These are phyloP conservation scores for Halcyon malimbica DNA, from an alignment of 2,113 vertebrate species.

Conservation along the genomic window DNA sequence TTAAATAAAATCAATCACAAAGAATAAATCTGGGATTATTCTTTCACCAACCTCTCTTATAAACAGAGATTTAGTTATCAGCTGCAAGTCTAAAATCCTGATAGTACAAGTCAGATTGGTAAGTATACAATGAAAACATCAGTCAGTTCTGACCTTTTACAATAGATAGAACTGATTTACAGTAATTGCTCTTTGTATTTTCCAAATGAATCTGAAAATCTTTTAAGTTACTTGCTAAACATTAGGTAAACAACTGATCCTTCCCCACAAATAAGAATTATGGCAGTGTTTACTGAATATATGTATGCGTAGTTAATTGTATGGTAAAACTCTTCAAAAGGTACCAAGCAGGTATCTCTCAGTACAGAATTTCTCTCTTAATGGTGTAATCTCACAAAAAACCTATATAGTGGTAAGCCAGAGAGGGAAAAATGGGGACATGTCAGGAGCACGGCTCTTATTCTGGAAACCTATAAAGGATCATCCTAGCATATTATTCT, in stretches of 20 bases:
- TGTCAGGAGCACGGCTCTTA: background rate
- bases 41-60: background rate
- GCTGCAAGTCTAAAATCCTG: background rate
- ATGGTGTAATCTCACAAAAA: background rate
- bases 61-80: background rate
- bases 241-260: background rate
- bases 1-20: conserved; percentile 43
- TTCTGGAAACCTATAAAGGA: background rate
- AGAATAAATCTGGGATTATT: conserved; percentile 32
- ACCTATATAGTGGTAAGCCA: background rate
- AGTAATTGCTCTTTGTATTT: background rate
- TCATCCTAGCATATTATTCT: background rate
- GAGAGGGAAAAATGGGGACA: background rate
- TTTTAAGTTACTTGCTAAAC: background rate
- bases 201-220: background rate
- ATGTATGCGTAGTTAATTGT: background rate
- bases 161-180: background rate
- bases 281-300: background rate
- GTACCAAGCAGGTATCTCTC: background rate
- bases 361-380: background rate
- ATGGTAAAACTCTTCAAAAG: background rate
- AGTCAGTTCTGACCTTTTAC: background rate
- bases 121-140: background rate
- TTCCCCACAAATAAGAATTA: background rate
- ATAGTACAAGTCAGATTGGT: background rate